Evolutionary conservation across 2,797 vertebrate species (phyloP).

Genomic region (Cynodonichthys magdalenae): DNA sequence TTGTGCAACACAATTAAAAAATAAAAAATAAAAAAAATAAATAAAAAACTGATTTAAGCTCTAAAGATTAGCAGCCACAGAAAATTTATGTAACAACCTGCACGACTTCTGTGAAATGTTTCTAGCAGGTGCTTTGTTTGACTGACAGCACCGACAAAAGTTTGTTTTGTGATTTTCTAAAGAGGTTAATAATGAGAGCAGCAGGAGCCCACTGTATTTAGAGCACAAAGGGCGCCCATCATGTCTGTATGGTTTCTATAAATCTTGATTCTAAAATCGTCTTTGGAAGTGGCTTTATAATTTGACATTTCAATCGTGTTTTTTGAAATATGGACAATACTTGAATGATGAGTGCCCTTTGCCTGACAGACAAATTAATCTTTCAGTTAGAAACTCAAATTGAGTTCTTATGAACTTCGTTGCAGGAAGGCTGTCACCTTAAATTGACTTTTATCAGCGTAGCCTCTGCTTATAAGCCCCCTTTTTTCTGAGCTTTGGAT

Average conservation of each 20-base stretch:
- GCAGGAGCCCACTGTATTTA: background rate
- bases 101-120: background rate
- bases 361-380: conserved; percentile 24
- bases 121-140: background rate
- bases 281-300: background rate
- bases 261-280: conserved; percentile 13
- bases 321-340: conserved; percentile 13
- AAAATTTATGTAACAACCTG: conserved; percentile 8
- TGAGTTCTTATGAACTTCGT: conserved; percentile 26
- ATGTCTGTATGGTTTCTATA: conserved; percentile 2
- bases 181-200: conserved; percentile 9
- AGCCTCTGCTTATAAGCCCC: conserved; percentile 18
- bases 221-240: background rate
- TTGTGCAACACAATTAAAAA: no score
- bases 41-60: no score
- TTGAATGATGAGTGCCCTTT: conserved; percentile 15
- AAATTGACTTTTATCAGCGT: conserved; percentile 42
- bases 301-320: conserved; percentile 20
- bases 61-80: background rate
- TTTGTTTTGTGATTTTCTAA: conserved; percentile 17
- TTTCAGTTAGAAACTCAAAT: conserved; percentile 22
- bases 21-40: no score
- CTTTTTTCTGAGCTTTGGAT: conserved; percentile 18
- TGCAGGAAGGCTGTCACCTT: conserved; percentile 32
- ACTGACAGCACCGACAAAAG: conserved; percentile 10